Evolutionary conservation across 1,140 invertebrate genomes (phyloP).

Genomic region (Macrobrachium rosenbergii): DNA sequence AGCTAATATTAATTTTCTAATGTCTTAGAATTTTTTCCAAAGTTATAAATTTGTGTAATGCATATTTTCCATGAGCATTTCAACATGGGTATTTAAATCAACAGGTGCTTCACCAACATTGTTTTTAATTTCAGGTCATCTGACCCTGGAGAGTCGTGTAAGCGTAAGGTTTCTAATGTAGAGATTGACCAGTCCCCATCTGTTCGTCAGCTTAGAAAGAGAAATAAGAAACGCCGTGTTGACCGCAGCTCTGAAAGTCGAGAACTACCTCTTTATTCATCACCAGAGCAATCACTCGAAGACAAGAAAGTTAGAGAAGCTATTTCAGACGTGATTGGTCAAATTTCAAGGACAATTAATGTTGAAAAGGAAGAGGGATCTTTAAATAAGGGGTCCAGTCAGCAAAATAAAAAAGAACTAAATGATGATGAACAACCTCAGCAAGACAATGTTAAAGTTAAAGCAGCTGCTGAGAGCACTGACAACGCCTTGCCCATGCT

Average conservation of each 20-base stretch:
- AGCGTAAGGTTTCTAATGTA: constrained; percentile 26
- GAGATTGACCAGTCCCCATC: constrained; percentile 25
- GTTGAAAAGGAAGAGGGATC: neutral
- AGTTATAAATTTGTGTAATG: too few relatives aligned
- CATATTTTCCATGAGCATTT: too few relatives aligned
- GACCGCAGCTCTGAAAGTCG: neutral
- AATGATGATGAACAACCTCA: neutral
- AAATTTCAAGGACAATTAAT: constrained; percentile 32
- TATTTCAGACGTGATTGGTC: constrained; percentile 33
- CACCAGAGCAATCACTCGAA: constrained; percentile 2
- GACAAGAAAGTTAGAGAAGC: constrained; percentile 27
- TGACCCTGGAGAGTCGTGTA: constrained; percentile 33
- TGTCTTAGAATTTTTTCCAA: too few relatives aligned
- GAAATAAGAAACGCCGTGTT: too few relatives aligned
- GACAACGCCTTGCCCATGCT: constrained; percentile 11
- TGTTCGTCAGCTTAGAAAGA: too few relatives aligned
- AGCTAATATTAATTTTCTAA: too few relatives aligned
- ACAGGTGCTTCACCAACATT: too few relatives aligned
- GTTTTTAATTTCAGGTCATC: constrained; percentile 27
- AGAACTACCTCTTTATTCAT: neutral
- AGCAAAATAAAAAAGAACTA: neutral
- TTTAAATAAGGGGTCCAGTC: neutral
- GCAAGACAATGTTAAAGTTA: too few relatives aligned
- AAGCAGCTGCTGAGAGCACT: too few relatives aligned
- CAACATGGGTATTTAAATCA: too few relatives aligned